A percentile compares a stretch with the other conserved stretches of the same genome.
Evolutionary conservation across 2,888 invertebrate genomes (phyloP).

Genomic region (Heliothis peltigera): DNA sequence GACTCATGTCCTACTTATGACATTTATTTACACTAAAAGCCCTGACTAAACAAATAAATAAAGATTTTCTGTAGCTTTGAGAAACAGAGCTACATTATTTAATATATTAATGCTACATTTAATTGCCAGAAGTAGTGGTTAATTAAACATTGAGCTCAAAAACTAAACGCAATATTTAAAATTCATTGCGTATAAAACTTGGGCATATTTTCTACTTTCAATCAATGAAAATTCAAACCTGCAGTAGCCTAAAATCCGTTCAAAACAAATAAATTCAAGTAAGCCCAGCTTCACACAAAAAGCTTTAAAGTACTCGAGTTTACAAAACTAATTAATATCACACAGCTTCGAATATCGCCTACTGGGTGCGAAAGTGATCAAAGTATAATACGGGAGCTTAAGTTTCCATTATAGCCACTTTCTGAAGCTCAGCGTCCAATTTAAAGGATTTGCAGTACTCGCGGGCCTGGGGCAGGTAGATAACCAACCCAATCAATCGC

Average conservation of each 20-base stretch:
- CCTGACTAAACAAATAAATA: not conserved
- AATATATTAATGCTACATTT: too few species aligned
- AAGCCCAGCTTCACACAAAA: conserved; percentile 5
- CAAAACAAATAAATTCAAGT: not conserved
- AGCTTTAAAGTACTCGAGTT: conserved; percentile 18
- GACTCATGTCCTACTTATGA: conserved; percentile 1
- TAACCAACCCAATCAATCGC: conserved; percentile 42
- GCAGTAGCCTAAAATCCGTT: not conserved
- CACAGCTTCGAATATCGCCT: conserved; percentile 33
- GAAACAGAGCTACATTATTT: not conserved
- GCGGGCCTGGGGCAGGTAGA: conserved; percentile 41
- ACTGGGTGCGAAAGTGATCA: conserved; percentile 29
- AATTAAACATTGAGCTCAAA: not conserved
- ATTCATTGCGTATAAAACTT: not conserved
- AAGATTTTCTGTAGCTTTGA: not conserved
- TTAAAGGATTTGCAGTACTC: conserved; percentile 46
- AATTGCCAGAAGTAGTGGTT: not conserved
- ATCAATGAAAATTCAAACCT: not conserved
- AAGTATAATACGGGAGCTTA: conserved; percentile 45
- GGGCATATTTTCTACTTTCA: conserved; percentile 1
- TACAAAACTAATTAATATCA: conserved; percentile 49
- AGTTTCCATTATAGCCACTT: conserved; percentile 54
- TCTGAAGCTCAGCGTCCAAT: conserved; percentile 45
- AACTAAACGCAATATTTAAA: not conserved
- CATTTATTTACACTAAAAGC: not conserved